A percentile compares a stretch with the other conserved stretches of the same genome.
Conservation (phyloP, 2,888 invertebrate genomes). For the Cataglyphis altisquamis region DNA sequence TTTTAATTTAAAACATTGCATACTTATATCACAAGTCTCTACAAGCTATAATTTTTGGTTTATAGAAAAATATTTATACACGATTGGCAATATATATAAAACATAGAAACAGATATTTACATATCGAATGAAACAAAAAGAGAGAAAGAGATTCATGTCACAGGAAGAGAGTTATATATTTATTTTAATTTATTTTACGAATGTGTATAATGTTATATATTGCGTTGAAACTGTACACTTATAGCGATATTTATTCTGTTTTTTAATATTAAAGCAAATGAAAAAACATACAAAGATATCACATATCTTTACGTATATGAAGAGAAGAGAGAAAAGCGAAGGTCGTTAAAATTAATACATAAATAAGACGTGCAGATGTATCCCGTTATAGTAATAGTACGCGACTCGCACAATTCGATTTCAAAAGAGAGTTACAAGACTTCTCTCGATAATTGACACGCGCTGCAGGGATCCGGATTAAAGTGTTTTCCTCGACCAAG, state of each 20-base stretch:
- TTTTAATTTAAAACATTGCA: background rate
- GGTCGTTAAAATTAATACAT: constrained; percentile 4
- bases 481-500: constrained; percentile 9
- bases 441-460: constrained; percentile 30
- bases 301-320: background rate
- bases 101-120: background rate
- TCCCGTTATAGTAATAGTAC: background rate
- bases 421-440: constrained; percentile 13
- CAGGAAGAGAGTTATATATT: background rate
- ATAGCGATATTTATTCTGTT: background rate
- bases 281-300: background rate
- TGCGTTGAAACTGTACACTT: background rate
- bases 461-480: constrained; percentile 1
- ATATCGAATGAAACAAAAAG: background rate
- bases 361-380: constrained; percentile 11
- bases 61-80: background rate
- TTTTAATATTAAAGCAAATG: background rate
- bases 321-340: background rate
- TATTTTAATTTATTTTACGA: background rate
- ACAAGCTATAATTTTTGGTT: background rate
- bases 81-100: background rate
- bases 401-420: too few relatives aligned
- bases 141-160: background rate
- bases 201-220: background rate
- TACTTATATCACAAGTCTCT: background rate